phyloP scores from a whole-genome alignment of 2,113 vertebrate species.

The Grammomys dolichurus region DNA sequence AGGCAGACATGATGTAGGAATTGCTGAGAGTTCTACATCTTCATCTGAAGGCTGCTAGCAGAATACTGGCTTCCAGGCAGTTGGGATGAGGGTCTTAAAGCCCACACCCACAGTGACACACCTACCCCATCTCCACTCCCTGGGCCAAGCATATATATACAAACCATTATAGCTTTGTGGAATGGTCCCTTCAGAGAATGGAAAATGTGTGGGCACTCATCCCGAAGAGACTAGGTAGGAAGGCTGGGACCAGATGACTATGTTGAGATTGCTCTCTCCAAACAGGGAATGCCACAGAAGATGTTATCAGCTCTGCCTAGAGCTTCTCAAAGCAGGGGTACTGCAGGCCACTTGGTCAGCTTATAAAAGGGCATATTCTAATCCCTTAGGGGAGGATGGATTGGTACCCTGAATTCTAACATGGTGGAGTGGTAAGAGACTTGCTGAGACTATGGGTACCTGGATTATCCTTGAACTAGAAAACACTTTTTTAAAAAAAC shows the following conservation, averaged over 20 bases:
- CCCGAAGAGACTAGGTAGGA: neutral
- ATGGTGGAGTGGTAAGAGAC: neutral
- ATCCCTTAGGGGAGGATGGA: neutral
- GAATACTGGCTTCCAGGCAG: too few species aligned
- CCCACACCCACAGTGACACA: too few species aligned
- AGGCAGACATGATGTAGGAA: too few species aligned
- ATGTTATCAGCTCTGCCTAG: neutral
- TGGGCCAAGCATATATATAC: too few species aligned
- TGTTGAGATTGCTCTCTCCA: neutral
- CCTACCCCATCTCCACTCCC: too few species aligned
- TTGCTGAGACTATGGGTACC: neutral
- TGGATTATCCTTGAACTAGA: neutral
- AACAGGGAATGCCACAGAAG: neutral
- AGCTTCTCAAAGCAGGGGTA: neutral
- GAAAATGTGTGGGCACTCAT: neutral
- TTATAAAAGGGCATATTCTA: neutral
- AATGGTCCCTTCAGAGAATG: neutral
- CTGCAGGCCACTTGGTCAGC: neutral
- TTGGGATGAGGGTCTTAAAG: too few species aligned
- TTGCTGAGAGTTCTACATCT: too few species aligned
- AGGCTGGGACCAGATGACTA: neutral
- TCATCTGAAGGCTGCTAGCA: too few species aligned
- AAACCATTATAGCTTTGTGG: neutral
- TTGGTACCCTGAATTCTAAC: neutral
- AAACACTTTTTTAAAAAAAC: neutral